Base-by-base conservation (phyloP, 2,888 invertebrate genomes). In the Xestia xanthographa region DNA sequence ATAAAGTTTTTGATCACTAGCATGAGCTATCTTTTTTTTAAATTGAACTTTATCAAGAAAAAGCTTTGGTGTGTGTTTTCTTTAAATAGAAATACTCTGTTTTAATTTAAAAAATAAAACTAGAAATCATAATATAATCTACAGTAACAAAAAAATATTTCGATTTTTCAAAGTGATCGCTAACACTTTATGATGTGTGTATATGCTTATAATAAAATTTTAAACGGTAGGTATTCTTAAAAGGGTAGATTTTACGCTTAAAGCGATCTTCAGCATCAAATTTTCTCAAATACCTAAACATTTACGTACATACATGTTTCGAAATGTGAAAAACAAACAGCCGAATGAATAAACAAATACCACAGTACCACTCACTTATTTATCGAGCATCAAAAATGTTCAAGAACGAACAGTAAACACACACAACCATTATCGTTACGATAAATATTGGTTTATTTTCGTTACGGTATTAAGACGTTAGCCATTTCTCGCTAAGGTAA, bases 391-490 rank as follows among this genome's bases (percentile, higher is more conserved):
- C 60, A 60, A 34, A 48, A 22, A 43, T 43, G 17, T n/a, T 62
- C 43, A 56, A 53, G 22, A 74, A 56, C 65, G 60, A 60, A 60
- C 60, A 9, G 29, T 60, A 34, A 29, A 75, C 38, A 65, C 12
- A 77, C 26, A 48, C 14, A 53, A 26, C 80, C 53, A 73, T 34
- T 43, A 53, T 43, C 50, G 34, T 66, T 29, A 65, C 29, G 20
- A 68, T 67, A 50, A 63, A 53, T 67, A 60, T 60, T 11, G 60
- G 34, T 34, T 60, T 60, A 60, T 60, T 60, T 60, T 60, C 34
- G 60, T 20, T 58, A 58, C 48, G 34, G n/a, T 63, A 80, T 63
- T 73, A 72, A 80, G 38, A 72, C 58, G 53, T 71, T 70, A 53
- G 29, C 53, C 14, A 26, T 48, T 66, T 60, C 48, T n/a, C 48